Percentiles rank a stretch among this genome's conserved stretches.
Conservation (phyloP, 2,113 vertebrate species). For the Anguilla japonica region DNA sequence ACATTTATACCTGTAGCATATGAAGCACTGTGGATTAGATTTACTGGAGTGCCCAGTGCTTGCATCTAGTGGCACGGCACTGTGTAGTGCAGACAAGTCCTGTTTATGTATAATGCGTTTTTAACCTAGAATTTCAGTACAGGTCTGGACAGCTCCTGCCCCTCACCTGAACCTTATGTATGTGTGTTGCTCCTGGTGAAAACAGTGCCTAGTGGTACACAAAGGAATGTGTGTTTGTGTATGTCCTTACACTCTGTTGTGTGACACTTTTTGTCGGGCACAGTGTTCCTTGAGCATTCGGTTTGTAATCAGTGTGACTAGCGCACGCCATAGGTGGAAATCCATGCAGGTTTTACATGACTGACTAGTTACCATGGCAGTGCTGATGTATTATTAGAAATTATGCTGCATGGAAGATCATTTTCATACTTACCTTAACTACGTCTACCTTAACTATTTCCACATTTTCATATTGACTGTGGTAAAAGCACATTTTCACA, state of each 20-base stretch:
- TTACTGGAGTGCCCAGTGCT: conserved; percentile 1
- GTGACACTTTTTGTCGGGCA: background rate
- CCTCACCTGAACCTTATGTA: background rate
- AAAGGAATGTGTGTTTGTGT: background rate
- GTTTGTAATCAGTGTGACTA: conserved; percentile 2
- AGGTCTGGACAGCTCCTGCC: background rate
- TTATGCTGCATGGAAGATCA: background rate
- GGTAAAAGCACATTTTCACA: background rate
- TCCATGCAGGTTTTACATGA: too few relatives aligned
- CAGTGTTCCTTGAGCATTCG: background rate
- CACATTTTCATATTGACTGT: background rate
- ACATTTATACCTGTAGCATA: background rate
- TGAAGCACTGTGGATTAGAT: background rate
- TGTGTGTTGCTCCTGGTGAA: background rate
- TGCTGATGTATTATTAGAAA: background rate
- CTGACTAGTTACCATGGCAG: background rate
- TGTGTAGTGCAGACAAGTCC: background rate
- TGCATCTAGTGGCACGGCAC: background rate
- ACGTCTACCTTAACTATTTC: too few relatives aligned
- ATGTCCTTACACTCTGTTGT: background rate
- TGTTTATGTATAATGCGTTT: background rate
- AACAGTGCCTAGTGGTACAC: background rate
- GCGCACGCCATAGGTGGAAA: background rate
- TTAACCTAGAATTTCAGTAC: background rate
- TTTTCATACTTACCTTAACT: background rate